Base-by-base conservation (phyloP, 2,797 vertebrate genomes). In the Bradypodion pumilum region DNA sequence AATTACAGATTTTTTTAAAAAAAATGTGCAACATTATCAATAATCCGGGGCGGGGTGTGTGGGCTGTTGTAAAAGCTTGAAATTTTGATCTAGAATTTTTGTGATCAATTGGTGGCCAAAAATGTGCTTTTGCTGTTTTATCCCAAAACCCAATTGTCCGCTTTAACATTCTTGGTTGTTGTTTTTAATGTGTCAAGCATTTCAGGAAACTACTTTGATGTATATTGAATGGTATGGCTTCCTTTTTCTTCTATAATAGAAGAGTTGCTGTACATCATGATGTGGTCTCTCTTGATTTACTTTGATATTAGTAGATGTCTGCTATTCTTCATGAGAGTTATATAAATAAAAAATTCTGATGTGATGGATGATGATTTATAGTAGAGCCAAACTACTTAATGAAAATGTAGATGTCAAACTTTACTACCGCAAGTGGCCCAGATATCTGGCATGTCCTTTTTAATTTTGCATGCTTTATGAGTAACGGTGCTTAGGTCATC, bases 271-370 rank as follows among this genome's bases (percentile, higher is more conserved):
- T n/a, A 60, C 80, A 87, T 70, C 29, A 77, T 88, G 83, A 77
- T 65, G 5, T 63, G 49, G 1, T 78, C 1, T 59, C 59, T 10
- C 0, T 32, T 79, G 62, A 80, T 83, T 83, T 37, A 70, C 35
- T 87, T 80, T 70, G 40, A 75, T 80, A 63, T 83, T 52, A 32
- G 27, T 75, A 52, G 40, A 60, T 37, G 73, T 80, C 86, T 87
- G 27, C 66, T 82, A 80, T 56, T 21, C 3, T 19, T n/a, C 2
- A 81, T 52, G 59, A 77, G 73, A 79, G 19, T 12, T 80, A 7
- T 1, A 81, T 80, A 83, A 78, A 75, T 84, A 19, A 83, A 65
- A 3, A 62, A 70, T 72, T 23, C 9, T 77, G 0, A 63, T 69
- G 1, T 10, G 82, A 78, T 76, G 68, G 78, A 62, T 73, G 72